Percentiles rank a stretch among this genome's conserved stretches.
These are phyloP conservation scores for Bombus waltoni DNA, from an alignment of 1,140 invertebrate species.

Conservation along the genomic window DNA sequence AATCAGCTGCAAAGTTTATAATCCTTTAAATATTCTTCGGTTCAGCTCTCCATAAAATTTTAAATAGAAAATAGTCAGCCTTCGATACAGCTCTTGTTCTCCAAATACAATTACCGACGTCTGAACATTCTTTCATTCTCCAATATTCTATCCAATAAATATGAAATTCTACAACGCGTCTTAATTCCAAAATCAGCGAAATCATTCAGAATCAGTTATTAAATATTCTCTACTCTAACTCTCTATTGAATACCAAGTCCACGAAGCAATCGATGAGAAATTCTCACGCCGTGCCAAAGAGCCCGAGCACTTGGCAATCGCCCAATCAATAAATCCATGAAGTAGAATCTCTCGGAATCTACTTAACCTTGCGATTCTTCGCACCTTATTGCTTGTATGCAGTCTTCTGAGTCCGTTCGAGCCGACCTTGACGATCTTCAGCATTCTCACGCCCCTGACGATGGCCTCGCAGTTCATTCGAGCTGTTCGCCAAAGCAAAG, in stretches of 20 bases:
- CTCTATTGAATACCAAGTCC: background rate
- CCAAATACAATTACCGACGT: too few relatives aligned
- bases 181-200: background rate
- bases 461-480: conserved; percentile 8
- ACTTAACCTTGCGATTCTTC: background rate
- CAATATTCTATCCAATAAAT: too few relatives aligned
- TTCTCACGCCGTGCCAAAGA: background rate
- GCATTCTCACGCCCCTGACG: conserved; percentile 55
- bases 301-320: background rate
- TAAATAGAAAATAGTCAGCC: too few relatives aligned
- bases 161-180: too few relatives aligned
- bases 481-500: background rate
- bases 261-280: background rate
- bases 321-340: conserved; percentile 3
- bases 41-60: too few relatives aligned
- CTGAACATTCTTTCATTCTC: too few relatives aligned
- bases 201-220: background rate
- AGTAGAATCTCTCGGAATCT: background rate
- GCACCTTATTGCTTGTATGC: conserved; percentile 66
- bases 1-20: background rate
- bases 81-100: background rate
- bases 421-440: conserved; percentile 61
- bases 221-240: too few relatives aligned
- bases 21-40: background rate
- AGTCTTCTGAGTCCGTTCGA: conserved; percentile 60